Evolutionary conservation across 2,888 invertebrate species (phyloP).

Genomic region (Agriotes lineatus): DNA sequence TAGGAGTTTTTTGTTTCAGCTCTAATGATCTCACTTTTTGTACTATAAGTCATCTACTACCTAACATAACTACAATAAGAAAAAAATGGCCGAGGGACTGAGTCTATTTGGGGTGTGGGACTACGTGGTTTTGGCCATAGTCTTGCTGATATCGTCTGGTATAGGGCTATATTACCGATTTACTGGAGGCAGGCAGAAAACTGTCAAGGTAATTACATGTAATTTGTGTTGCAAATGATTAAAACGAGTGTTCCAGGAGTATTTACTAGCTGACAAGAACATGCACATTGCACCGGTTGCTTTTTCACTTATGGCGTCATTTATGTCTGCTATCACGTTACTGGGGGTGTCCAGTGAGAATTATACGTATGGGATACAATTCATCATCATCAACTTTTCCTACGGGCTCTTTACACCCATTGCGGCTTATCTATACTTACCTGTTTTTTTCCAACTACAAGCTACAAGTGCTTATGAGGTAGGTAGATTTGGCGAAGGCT

Average conservation of each 20-base stretch:
- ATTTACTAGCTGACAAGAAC: conserved; percentile 83
- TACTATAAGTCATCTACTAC: too few species aligned
- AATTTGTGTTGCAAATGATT: neutral
- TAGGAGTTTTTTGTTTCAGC: conserved; percentile 24
- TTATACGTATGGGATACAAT: conserved; percentile 86
- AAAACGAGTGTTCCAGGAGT: conserved; percentile 73
- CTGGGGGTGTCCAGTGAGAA: conserved; percentile 92
- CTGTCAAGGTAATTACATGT: conserved; percentile 74
- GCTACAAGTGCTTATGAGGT: conserved; percentile 91
- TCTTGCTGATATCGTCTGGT: conserved; percentile 77
- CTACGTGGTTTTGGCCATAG: conserved; percentile 79
- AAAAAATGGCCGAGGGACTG: conserved; percentile 34
- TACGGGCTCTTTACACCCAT: conserved; percentile 84
- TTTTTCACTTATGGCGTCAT: conserved; percentile 92
- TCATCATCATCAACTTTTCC: conserved; percentile 81
- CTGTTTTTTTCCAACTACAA: conserved; percentile 87
- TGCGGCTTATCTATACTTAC: conserved; percentile 82
- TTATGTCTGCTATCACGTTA: conserved; percentile 91
- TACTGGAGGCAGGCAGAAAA: conserved; percentile 87
- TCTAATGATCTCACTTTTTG: conserved; percentile 41
- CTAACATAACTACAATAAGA: conserved; percentile 1
- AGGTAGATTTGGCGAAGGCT: too few species aligned
- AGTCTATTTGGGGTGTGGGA: conserved; percentile 75
- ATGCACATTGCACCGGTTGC: conserved; percentile 87
- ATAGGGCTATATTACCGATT: conserved; percentile 90